These are phyloP conservation scores for Planococcus citri DNA, from an alignment of 1,140 invertebrate species.

Conservation along the genomic window DNA sequence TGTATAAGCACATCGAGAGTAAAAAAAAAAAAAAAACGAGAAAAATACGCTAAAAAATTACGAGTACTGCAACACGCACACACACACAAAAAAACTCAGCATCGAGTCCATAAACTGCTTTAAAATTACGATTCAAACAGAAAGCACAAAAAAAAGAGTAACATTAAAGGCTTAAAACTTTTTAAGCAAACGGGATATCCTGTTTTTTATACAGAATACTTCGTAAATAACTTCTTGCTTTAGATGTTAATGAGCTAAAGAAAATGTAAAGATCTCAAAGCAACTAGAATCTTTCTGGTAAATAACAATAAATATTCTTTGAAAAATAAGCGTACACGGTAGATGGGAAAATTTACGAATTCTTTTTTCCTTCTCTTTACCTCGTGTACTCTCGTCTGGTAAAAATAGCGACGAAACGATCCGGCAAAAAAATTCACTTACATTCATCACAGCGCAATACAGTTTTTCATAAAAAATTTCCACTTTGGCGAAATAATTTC, in stretches of 20 bases:
- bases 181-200: neutral
- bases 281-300: neutral
- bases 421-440: neutral
- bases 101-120: neutral
- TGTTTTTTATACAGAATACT: neutral
- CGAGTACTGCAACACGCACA: no score
- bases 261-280: neutral
- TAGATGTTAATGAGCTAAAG: conserved; percentile 3
- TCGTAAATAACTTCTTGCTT: neutral
- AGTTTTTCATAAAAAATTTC: neutral
- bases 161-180: conserved; percentile 6
- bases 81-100: neutral
- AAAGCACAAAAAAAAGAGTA: neutral
- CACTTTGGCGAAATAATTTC: neutral
- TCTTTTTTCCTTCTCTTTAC: neutral
- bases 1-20: no score
- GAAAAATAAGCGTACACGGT: neutral
- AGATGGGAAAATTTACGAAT: neutral
- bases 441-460: neutral
- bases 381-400: no score
- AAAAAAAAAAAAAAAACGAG: no score
- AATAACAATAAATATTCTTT: conserved; percentile 8
- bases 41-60: no score
- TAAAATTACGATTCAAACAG: neutral
- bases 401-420: neutral